Percentiles rank a stretch among this genome's conserved stretches.
phyloP scores from a whole-genome alignment of 2,113 vertebrate genomes.

The Hippocampus mohnikei region DNA sequence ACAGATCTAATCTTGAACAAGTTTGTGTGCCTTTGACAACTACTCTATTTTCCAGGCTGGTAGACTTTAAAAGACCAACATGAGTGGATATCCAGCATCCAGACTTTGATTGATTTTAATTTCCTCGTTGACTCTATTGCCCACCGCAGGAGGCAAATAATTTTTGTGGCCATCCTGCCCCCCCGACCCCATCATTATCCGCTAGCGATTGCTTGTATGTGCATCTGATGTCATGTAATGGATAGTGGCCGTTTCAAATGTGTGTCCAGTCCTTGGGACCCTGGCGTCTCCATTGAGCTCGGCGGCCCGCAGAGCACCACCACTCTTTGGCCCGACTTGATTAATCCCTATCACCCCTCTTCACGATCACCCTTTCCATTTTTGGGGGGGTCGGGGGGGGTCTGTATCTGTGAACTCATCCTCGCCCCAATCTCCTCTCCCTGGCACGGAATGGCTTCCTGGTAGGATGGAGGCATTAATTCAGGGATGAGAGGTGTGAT shows the following conservation, averaged over 20 bases:
- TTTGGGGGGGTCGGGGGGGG: slow-evolving; percentile 13
- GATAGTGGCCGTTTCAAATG: slow-evolving; percentile 19
- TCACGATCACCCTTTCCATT: slow-evolving; percentile 58
- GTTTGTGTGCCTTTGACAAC: slow-evolving; percentile 32
- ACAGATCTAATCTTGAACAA: slow-evolving; percentile 38
- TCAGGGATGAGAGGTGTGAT: slow-evolving; percentile 72
- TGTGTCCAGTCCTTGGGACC: slow-evolving; percentile 19
- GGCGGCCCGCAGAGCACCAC: slow-evolving; percentile 33
- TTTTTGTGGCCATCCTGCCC: slow-evolving; percentile 17
- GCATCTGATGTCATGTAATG: slow-evolving; percentile 29
- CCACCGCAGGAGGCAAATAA: background rate
- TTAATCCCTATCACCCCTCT: slow-evolving; percentile 66
- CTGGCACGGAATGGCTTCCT: slow-evolving; percentile 69
- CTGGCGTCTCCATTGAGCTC: slow-evolving; percentile 23
- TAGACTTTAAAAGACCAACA: slow-evolving; percentile 31
- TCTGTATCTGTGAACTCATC: slow-evolving; percentile 68
- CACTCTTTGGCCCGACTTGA: slow-evolving; percentile 57
- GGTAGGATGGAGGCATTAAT: slow-evolving; percentile 72
- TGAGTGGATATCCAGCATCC: background rate
- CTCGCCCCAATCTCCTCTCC: slow-evolving; percentile 68
- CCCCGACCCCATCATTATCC: slow-evolving; percentile 28
- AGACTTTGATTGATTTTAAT: slow-evolving; percentile 6
- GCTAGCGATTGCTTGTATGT: slow-evolving; percentile 14
- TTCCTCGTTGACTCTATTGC: background rate
- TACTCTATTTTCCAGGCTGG: slow-evolving; percentile 26